phyloP scores from a whole-genome alignment of 92 coral and sea anemone species.

The Hydrozoanthus gracilis region DNA sequence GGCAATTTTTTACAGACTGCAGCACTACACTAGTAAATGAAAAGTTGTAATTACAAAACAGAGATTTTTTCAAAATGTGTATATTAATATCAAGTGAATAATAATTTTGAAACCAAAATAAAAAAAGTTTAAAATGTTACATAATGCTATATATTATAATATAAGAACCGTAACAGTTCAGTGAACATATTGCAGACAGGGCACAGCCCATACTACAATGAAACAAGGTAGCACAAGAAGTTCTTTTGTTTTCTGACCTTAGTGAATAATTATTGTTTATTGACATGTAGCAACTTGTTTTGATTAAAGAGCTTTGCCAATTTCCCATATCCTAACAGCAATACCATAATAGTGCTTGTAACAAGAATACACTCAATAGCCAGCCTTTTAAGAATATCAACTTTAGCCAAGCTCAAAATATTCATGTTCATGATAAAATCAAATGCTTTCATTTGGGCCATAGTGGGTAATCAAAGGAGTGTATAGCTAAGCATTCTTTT shows the following conservation, averaged over 20 bases:
- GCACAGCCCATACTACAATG: constrained; percentile 7
- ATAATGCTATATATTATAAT: constrained; percentile 27
- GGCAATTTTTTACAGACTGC: background rate
- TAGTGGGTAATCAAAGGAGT: too few relatives aligned
- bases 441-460: too few relatives aligned
- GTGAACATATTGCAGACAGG: background rate
- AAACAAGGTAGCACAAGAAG: background rate
- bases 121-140: constrained; percentile 14
- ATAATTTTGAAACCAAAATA: constrained; percentile 48
- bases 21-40: background rate
- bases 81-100: background rate
- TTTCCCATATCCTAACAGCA: too few relatives aligned
- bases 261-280: background rate
- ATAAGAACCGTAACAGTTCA: constrained; percentile 33
- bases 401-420: too few relatives aligned
- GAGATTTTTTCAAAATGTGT: background rate
- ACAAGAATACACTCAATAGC: too few relatives aligned
- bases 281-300: too few relatives aligned
- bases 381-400: too few relatives aligned
- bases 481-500: too few relatives aligned
- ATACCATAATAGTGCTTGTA: too few relatives aligned
- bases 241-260: background rate
- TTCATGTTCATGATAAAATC: too few relatives aligned
- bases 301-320: too few relatives aligned
- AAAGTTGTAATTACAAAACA: background rate